Base-by-base conservation (phyloP, 2,797 vertebrate genomes). In the Psittacula echo region DNA sequence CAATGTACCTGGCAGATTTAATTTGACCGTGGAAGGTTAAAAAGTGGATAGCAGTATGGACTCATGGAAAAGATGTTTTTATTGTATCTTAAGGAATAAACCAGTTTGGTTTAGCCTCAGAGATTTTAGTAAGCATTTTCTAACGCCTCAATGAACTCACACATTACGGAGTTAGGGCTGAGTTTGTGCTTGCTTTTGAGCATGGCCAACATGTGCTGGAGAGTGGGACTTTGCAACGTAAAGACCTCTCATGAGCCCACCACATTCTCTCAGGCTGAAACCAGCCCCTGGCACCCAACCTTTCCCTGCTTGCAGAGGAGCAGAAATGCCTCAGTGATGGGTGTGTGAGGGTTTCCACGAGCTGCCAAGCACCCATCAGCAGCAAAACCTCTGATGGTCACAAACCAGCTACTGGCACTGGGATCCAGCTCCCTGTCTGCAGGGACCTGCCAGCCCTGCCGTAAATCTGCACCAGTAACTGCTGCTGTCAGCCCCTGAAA, bases 201-300 rank as follows among this genome's bases (percentile, higher is more conserved):
- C 53, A 8, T 0, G 2, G 39, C 30, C 8, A 41, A 6, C 37
- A 4, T 0, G 0, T 17, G 19, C 39, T 65, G 76, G 37, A 77
- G 65, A 32, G 30, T 6, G 39, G 37, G 29, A 14, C 23, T 53
- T 39, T 0, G 1, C 50, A 22, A 1, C 1, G 54, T 1, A 19
- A 50, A 80, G 42, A 17, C 37, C 37, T 42, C 44, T 60, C 24
- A 3, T 0, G 50, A 54, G 61, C 51, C 54, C 29, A 8, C 32
- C 34, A 4, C 0, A 0, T 41, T 17, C 34, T 34, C 32, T 60
- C 50, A 62, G 39, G 72, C 30, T 62, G 85, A n/a, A 45, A 30
- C 2, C 50, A 62, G 64, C 5, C 34, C 24, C 21, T 20, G 56
- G 56, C 72, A 44, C 29, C 13, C 41, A 29, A 15, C 29, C 39